phyloP scores from a whole-genome alignment of 2,797 vertebrate species.

The Oceanodroma leucorhoa region DNA sequence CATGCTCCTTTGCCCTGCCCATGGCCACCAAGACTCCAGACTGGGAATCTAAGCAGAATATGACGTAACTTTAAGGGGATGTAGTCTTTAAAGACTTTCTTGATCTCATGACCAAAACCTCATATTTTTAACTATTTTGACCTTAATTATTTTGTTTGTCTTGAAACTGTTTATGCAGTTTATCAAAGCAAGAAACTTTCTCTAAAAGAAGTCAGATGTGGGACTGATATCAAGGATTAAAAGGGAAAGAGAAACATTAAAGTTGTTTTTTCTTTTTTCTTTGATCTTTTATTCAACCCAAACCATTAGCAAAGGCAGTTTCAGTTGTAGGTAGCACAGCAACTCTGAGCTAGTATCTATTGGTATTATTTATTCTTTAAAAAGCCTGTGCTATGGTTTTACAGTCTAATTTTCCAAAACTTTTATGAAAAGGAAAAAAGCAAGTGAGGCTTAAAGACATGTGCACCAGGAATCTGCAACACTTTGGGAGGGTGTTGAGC shows the following conservation, averaged over 20 bases:
- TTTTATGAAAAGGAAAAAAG: neutral
- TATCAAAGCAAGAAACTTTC: neutral
- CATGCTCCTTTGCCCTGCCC: neutral
- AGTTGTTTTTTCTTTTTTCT: neutral
- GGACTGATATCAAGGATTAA: neutral
- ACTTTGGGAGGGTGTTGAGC: neutral
- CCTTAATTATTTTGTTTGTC: neutral
- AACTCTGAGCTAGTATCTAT: neutral
- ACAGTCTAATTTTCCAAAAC: neutral
- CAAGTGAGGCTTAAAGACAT: neutral
- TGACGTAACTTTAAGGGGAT: neutral
- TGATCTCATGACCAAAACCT: neutral
- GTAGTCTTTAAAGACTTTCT: neutral
- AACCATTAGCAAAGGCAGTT: neutral
- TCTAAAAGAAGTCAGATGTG: neutral
- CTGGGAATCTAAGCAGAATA: neutral
- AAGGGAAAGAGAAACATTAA: neutral
- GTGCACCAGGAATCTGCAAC: neutral
- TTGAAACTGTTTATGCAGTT: neutral
- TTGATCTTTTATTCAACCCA: slow-evolving; percentile 1
- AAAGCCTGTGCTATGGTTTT: neutral
- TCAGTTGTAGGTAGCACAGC: neutral
- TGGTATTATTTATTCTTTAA: neutral
- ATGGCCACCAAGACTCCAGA: neutral
- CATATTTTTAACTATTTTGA: neutral